phyloP scores from a whole-genome alignment of 2,113 vertebrate species.

The Emberiza fucata region DNA sequence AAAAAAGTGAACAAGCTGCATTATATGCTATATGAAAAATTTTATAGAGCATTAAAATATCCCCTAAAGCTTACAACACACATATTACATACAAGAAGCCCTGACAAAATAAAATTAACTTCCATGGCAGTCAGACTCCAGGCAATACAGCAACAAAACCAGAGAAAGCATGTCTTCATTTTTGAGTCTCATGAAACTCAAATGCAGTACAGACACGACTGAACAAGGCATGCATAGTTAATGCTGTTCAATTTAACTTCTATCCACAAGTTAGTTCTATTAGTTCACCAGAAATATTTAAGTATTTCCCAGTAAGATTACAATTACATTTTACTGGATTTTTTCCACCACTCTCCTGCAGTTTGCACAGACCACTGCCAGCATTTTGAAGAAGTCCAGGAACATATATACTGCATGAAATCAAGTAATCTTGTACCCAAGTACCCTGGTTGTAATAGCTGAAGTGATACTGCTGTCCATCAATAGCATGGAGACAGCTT shows the following conservation, averaged over 20 bases:
- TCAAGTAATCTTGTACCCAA: not conserved
- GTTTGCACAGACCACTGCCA: not conserved
- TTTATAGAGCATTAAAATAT: slow-evolving; percentile 8
- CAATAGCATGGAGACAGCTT: not conserved
- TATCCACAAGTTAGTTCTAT: not conserved
- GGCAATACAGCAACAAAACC: not conserved
- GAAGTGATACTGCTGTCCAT: not conserved
- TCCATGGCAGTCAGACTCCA: not conserved
- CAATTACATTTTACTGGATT: not conserved
- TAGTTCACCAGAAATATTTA: not conserved
- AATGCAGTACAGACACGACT: not conserved
- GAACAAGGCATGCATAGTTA: not conserved
- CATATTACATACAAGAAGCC: not conserved
- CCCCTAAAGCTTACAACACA: not conserved
- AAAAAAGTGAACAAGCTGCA: not conserved
- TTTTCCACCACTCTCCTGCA: not conserved
- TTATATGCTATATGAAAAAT: not conserved
- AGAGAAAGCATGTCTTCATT: slow-evolving; percentile 10
- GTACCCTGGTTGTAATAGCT: not conserved
- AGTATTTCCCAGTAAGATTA: not conserved
- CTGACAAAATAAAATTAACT: not conserved
- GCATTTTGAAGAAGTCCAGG: not conserved
- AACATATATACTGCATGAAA: not conserved
- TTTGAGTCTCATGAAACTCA: not conserved
- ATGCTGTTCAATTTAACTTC: not conserved